phyloP scores from a whole-genome alignment of 2,113 vertebrate species.

The Bos taurus region DNA sequence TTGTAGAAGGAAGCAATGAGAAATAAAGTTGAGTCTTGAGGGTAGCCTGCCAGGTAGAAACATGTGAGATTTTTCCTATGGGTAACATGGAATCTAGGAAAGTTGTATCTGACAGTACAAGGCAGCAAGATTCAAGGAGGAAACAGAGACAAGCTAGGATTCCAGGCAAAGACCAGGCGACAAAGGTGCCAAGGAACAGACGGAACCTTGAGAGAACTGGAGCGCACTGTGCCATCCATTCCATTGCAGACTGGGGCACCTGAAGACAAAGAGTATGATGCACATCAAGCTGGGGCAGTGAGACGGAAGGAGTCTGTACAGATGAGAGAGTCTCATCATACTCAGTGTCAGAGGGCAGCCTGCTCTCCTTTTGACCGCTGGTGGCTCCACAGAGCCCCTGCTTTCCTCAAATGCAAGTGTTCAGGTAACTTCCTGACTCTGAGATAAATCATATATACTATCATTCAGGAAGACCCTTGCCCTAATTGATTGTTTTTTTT shows the following conservation, averaged over 20 bases:
- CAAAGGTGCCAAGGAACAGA: neutral
- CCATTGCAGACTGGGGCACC: neutral
- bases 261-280: neutral
- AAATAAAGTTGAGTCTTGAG: neutral
- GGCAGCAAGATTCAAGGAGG: neutral
- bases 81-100: neutral
- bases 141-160: neutral
- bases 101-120: neutral
- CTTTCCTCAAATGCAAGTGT: neutral
- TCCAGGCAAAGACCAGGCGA: neutral
- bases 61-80: fast-evolving
- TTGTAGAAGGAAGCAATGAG: neutral
- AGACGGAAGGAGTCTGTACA: neutral
- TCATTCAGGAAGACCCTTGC: neutral
- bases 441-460: neutral
- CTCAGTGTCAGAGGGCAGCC: neutral
- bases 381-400: neutral
- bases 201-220: neutral
- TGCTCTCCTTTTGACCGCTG: neutral
- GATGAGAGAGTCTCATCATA: neutral
- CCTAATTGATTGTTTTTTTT: neutral
- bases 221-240: neutral
- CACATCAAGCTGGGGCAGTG: too few relatives aligned
- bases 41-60: neutral
- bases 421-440: neutral